phyloP scores from a whole-genome alignment of 2,888 invertebrate genomes.

The Leucophenga montana region DNA sequence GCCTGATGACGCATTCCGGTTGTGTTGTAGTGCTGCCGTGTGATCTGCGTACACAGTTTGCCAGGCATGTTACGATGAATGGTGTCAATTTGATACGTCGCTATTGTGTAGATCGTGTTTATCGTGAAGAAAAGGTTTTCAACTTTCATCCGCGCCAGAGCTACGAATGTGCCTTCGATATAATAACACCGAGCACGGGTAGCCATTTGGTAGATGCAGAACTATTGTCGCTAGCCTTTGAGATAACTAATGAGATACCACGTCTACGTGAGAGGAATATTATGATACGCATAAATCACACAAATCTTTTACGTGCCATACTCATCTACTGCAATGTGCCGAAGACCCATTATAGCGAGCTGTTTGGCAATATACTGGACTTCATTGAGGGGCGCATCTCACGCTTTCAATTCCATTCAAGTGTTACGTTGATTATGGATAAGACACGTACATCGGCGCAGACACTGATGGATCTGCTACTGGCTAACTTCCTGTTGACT shows the following conservation, averaged over 20 bases:
- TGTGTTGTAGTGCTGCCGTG: conserved; percentile 88
- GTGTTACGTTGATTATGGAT: conserved; percentile 80
- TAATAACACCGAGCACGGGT: conserved; percentile 85
- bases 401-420: conserved; percentile 82
- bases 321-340: conserved; percentile 87
- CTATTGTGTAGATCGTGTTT: conserved; percentile 90
- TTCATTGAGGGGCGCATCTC: conserved; percentile 77
- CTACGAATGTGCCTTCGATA: conserved; percentile 94
- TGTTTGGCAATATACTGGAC: conserved; percentile 68
- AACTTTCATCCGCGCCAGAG: conserved; percentile 92
- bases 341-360: conserved; percentile 76
- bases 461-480: conserved; percentile 66
- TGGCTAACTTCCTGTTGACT: conserved; percentile 66
- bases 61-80: conserved; percentile 86
- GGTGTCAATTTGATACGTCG: conserved; percentile 85
- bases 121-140: conserved; percentile 83
- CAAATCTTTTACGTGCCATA: conserved; percentile 82
- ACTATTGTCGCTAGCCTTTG: conserved; percentile 83
- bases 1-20: conserved; percentile 90
- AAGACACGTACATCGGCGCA: conserved; percentile 71
- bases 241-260: conserved; percentile 82
- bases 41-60: conserved; percentile 87
- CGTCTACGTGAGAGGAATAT: conserved; percentile 79
- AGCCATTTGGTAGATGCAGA: conserved; percentile 90
- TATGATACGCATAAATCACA: conserved; percentile 85